These are phyloP conservation scores for Chorisops tibialis DNA, from an alignment of 2,888 invertebrate genomes.

Conservation along the genomic window DNA sequence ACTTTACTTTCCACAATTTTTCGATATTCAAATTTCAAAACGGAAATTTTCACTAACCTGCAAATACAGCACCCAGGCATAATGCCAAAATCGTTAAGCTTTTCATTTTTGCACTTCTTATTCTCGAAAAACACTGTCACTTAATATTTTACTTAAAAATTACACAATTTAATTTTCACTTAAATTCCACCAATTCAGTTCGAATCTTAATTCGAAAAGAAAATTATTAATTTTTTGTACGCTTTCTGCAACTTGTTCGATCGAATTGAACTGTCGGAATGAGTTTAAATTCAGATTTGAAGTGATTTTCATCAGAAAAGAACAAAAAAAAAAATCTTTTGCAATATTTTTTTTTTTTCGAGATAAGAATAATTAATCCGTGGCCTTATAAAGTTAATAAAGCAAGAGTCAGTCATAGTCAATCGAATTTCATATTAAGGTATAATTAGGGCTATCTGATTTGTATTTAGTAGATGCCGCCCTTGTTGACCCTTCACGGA, in stretches of 20 bases:
- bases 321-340: not conserved
- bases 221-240: not conserved
- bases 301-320: constrained; percentile 1
- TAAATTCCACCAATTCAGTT: not conserved
- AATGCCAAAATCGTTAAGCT: constrained; percentile 44
- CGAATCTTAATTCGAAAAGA: not conserved
- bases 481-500: too few species aligned
- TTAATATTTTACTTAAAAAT: not conserved
- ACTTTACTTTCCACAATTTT: too few species aligned
- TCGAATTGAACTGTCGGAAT: constrained; percentile 1
- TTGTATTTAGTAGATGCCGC: too few species aligned
- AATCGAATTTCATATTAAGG: too few species aligned
- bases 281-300: constrained; percentile 12
- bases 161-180: not conserved
- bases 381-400: too few species aligned
- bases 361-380: too few species aligned
- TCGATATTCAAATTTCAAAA: too few species aligned
- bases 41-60: too few species aligned
- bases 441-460: too few species aligned
- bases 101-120: constrained; percentile 42
- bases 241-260: not conserved
- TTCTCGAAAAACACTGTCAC: not conserved
- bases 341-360: too few species aligned
- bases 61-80: constrained; percentile 45
- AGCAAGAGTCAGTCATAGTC: too few species aligned